Percentiles rank a stretch among this genome's conserved stretches.
phyloP scores from a whole-genome alignment of 2,888 invertebrate genomes.

The Leptinotarsa rubiginosa region DNA sequence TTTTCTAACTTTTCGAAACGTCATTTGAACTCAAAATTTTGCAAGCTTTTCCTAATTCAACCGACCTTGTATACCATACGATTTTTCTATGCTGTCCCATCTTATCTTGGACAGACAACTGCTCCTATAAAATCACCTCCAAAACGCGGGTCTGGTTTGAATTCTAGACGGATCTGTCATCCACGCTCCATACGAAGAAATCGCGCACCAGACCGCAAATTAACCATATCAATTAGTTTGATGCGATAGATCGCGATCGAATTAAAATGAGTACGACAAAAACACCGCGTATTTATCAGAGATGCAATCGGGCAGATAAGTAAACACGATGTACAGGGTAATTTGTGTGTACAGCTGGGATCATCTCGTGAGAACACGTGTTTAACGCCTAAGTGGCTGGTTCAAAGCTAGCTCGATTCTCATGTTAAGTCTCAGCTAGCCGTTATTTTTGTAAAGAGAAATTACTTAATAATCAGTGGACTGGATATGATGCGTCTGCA shows the following conservation, averaged over 20 bases:
- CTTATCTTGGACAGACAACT: too few species aligned
- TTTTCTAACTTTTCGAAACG: too few species aligned
- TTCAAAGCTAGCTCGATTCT: not conserved
- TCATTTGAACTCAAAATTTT: too few species aligned
- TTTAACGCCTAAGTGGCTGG: slow-evolving; percentile 17
- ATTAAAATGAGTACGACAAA: slow-evolving; percentile 50
- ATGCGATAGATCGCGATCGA: slow-evolving; percentile 51
- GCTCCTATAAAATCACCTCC: too few species aligned
- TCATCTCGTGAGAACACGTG: slow-evolving; percentile 40
- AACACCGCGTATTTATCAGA: slow-evolving; percentile 48
- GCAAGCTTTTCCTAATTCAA: too few species aligned
- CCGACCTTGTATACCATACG: too few species aligned
- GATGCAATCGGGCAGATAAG: slow-evolving; percentile 45
- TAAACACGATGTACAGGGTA: slow-evolving; percentile 41
- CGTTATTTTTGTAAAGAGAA: too few species aligned
- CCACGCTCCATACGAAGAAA: not conserved
- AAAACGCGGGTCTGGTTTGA: too few species aligned
- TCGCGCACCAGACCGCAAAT: slow-evolving; percentile 33
- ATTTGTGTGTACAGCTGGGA: slow-evolving; percentile 35
- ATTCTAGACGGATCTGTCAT: not conserved
- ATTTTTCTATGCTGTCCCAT: too few species aligned
- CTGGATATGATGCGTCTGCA: too few species aligned
- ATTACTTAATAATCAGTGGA: too few species aligned
- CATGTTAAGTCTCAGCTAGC: not conserved
- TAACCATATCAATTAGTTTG: slow-evolving; percentile 52